These are phyloP conservation scores for Brachionus manjavacas DNA, from an alignment of 1,140 invertebrate species.

Conservation along the genomic window DNA sequence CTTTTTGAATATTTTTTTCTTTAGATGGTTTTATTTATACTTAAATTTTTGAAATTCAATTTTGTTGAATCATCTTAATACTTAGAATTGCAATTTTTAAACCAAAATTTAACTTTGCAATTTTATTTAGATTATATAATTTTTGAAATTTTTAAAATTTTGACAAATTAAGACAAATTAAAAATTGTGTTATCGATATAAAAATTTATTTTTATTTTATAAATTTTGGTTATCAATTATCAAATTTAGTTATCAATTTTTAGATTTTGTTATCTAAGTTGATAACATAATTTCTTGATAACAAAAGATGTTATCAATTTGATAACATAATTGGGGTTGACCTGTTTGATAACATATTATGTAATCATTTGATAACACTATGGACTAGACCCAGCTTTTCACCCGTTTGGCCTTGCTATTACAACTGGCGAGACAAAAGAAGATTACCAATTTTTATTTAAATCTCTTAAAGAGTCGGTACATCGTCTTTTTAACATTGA, in stretches of 20 bases:
- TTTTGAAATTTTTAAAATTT: neutral
- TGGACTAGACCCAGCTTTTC: neutral
- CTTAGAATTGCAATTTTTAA: neutral
- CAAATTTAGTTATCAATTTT: too few relatives aligned
- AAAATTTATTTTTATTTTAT: neutral
- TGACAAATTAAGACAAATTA: neutral
- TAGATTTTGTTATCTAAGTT: too few relatives aligned
- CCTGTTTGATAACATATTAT: neutral
- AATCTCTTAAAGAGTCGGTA: too few relatives aligned
- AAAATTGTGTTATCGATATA: neutral
- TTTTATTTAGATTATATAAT: neutral
- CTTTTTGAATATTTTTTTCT: neutral
- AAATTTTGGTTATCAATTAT: neutral
- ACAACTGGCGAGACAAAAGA: neutral
- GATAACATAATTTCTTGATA: too few relatives aligned
- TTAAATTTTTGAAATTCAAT: neutral
- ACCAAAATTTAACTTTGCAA: neutral
- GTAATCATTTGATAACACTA: neutral
- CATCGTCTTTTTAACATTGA: too few relatives aligned
- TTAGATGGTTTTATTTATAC: neutral
- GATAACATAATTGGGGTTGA: neutral
- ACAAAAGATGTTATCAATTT: neutral
- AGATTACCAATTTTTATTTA: too few relatives aligned
- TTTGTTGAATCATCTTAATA: neutral
- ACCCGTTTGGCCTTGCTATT: constrained; percentile 19